These are phyloP conservation scores for Todus mexicanus DNA, from an alignment of 2,797 vertebrate species.

Conservation along the genomic window DNA sequence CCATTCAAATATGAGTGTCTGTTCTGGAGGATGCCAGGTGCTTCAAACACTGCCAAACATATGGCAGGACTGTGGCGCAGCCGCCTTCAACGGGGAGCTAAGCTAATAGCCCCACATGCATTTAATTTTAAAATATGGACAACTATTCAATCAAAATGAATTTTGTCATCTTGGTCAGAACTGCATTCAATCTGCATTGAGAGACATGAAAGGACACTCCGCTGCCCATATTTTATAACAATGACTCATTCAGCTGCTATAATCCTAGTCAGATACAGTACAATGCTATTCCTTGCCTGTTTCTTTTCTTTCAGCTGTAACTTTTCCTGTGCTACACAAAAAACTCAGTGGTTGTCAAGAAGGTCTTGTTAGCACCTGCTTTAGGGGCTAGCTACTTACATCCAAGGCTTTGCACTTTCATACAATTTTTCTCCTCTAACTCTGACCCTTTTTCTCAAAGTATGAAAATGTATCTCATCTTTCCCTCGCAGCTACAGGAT, in stretches of 20 bases:
- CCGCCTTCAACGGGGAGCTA: neutral
- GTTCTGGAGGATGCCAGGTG: slow-evolving; percentile 35
- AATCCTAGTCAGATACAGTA: slow-evolving; percentile 41
- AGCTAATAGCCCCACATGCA: slow-evolving; percentile 27
- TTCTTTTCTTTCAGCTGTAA: slow-evolving; percentile 41
- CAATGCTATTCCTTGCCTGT: slow-evolving; percentile 41
- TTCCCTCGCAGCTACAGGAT: slow-evolving; percentile 34
- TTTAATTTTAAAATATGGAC: slow-evolving; percentile 55
- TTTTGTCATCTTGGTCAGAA: slow-evolving; percentile 62
- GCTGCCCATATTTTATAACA: slow-evolving; percentile 46
- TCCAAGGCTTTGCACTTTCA: slow-evolving; percentile 34
- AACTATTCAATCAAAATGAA: slow-evolving; percentile 37
- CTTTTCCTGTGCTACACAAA: slow-evolving; percentile 52
- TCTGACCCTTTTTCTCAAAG: slow-evolving; percentile 11
- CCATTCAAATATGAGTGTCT: slow-evolving; percentile 2
- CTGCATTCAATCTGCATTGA: slow-evolving; percentile 2
- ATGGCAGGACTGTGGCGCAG: neutral
- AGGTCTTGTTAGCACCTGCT: slow-evolving; percentile 32
- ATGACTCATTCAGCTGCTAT: slow-evolving; percentile 6
- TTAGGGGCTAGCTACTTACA: slow-evolving; percentile 23
- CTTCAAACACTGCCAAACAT: slow-evolving; percentile 43
- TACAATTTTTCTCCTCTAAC: neutral
- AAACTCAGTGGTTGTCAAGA: slow-evolving; percentile 48
- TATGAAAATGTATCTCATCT: slow-evolving; percentile 5
- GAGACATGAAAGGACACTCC: slow-evolving; percentile 53